These are phyloP conservation scores for Bubo scandiacus DNA, from an alignment of 2,113 vertebrate species.

Conservation along the genomic window DNA sequence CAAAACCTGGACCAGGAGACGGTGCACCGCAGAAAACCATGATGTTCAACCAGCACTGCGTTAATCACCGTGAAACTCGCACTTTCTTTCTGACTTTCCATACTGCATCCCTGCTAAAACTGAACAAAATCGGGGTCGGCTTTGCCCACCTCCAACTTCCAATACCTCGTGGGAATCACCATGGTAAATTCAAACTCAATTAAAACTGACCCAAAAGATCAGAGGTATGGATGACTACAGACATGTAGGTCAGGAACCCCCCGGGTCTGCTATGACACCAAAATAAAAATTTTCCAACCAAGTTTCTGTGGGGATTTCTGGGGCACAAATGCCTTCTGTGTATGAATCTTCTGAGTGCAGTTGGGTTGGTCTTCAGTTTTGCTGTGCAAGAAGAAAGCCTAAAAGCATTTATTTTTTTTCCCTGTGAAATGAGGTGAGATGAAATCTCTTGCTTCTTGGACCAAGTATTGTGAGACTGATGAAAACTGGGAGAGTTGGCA, in stretches of 20 bases:
- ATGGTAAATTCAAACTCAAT: rapidly evolving
- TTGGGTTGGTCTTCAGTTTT: not conserved
- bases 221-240: rapidly evolving
- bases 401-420: rapidly evolving
- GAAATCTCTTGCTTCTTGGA: not conserved
- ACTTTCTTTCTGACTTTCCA: rapidly evolving
- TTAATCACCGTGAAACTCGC: not conserved
- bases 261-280: not conserved
- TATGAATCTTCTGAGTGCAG: not conserved
- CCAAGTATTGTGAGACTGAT: not conserved
- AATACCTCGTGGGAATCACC: rapidly evolving
- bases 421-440: not conserved
- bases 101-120: not conserved
- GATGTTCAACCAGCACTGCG: rapidly evolving
- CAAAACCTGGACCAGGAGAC: not conserved
- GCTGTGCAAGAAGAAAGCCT: not conserved
- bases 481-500: not conserved
- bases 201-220: not conserved
- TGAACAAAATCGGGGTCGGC: rapidly evolving
- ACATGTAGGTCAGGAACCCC: not conserved
- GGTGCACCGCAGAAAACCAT: rapidly evolving
- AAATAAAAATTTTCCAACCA: rapidly evolving
- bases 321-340: no score
- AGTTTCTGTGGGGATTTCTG: not conserved
- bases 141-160: not conserved